Evolutionary conservation across 2,113 vertebrate genomes (phyloP), one percentile per base, ranked within the genome.

Genomic region (Corvus moneduloides): DNA sequence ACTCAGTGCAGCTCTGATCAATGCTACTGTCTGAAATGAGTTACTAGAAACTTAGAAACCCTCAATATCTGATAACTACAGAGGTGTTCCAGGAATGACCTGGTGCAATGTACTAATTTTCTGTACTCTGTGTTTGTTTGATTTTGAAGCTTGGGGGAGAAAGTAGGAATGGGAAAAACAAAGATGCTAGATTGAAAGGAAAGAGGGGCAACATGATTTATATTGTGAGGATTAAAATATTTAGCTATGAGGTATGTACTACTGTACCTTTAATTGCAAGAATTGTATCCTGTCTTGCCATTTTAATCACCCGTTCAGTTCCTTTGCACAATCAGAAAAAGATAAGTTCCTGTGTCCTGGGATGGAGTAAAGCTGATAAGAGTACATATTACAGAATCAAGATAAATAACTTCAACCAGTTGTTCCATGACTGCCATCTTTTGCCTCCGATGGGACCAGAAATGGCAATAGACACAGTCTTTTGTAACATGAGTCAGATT

Each of bases 371-470:
- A 59, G 7, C 5, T 68, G 30, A 2, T 84, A 20, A 76, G 9
- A 56, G 17, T 17, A 64, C 18, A 19, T 35, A 37, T 21, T 75
- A 49, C 11, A 20, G 37, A 79, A 68, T 46, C 33, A n/a, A 51
- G 14, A 14, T 16, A 68, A 87, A 67, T 68, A 79, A 56, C 33
- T 15, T 63, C 16, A 68, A 21, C 15, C 16, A 43, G 19, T 8
- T 0, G 0, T 24, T 3, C 3, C 21, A 16, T 21, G 35, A 27
- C 15, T 89, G 22, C 30, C 30, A 14, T 39, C 22, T 66, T 66
- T 74, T 84, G 26, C 28, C 17, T 87, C 9, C 30, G 35, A 26
- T 66, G 37, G 49, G 14, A 78, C 19, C 30, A 58, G 67, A 66
- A 71, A 48, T 52, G 16, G 19, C 17, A 27, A 12, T 4, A 37